Conservation (phyloP, 1,140 invertebrate genomes). For the Linepithema humile region DNA sequence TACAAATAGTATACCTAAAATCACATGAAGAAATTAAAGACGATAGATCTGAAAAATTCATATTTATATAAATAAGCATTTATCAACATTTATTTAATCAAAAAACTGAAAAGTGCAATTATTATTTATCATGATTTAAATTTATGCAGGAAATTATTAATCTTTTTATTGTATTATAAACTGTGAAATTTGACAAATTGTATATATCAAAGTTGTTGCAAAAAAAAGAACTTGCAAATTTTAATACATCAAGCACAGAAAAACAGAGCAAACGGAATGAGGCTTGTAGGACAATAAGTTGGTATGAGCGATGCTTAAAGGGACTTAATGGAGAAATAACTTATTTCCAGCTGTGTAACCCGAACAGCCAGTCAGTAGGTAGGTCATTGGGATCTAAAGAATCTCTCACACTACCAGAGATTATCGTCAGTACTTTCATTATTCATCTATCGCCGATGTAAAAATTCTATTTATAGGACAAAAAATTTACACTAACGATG, state of each 20-base stretch:
- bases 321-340: constrained; percentile 66
- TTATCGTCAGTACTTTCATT: background rate
- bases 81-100: background rate
- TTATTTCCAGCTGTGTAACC: constrained; percentile 66
- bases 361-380: constrained; percentile 43
- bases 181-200: background rate
- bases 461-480: background rate
- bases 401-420: background rate
- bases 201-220: background rate
- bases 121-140: background rate
- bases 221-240: background rate
- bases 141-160: background rate
- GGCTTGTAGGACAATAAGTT: background rate
- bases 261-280: background rate
- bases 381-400: constrained; percentile 24
- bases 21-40: background rate
- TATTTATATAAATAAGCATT: background rate
- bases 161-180: background rate
- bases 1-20: background rate
- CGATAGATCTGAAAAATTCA: background rate
- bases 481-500: background rate
- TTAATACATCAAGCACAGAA: background rate
- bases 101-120: background rate
- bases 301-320: constrained; percentile 7
- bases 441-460: background rate